Base-by-base conservation (phyloP, 2,113 vertebrate genomes). In the Callithrix jacchus region DNA sequence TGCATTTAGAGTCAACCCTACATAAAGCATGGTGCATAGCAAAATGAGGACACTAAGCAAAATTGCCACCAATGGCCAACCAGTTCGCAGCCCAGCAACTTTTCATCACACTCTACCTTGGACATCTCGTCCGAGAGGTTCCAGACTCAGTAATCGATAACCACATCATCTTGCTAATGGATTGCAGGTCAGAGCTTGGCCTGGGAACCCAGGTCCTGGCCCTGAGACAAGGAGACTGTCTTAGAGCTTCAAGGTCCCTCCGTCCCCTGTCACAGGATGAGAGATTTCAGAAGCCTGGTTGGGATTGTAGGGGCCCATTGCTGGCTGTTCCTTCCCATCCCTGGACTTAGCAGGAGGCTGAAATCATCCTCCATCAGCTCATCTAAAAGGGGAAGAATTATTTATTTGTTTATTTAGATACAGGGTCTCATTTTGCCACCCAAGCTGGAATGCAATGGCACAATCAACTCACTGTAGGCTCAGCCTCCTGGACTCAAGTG, bases 11-110 rank as follows among this genome's bases (percentile, higher is more conserved):
- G 47, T 56, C 47, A 88, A 6, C 64, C 17, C 13, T 37, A 3
- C 3, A 0, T 30, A 54, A 54, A 76, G n/a, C 14, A 13, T 0
- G 11, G n/a, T 32, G 1, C 11, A 10, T 0, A 11, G 35, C 68
- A n/a, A 12, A 23, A 47, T 25, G 35, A 52, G 6, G 30, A 42
- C 47, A n/a, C 52, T n/a, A 8, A n/a, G 20, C 56, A 27, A 27
- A 40, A 23, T 32, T 2, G 27, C 17, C 64, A 27, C 30, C 17
- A 32, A 3, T 27, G 11, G 20, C 32, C 61, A 12, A 14, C 42
- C 5, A 8, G 45, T 32, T 70, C 61, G 58, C 37, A 42, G 25
- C 47, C 64, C 30, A 27, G 61, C 17, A 16, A 2, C 13, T 49
- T 52, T 68, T 27, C 2, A 14, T 14, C 13, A 20, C 42, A 10